Conservation (phyloP, 92 coral and sea anemone species). For the Palythoa heliodiscus region DNA sequence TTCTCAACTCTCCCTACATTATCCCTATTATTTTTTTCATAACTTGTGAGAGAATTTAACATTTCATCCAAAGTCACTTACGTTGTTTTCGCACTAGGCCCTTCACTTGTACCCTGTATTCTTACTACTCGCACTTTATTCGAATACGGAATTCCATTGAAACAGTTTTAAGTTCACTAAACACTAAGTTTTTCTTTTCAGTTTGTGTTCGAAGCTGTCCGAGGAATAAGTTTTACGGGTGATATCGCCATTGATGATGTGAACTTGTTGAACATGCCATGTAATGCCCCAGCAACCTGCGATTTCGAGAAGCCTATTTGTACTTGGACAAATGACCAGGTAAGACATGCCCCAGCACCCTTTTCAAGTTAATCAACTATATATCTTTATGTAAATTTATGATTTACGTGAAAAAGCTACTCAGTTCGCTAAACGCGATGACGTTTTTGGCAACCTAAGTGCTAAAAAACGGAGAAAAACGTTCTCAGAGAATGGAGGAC, state of each 20-base stretch:
- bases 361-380: neutral
- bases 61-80: too few species aligned
- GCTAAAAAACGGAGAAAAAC: too few species aligned
- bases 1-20: too few species aligned
- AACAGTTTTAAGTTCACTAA: neutral
- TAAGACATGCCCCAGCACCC: neutral
- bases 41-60: too few species aligned
- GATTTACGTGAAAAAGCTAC: neutral
- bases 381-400: neutral
- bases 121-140: too few species aligned
- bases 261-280: constrained; percentile 63
- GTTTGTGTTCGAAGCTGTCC: constrained; percentile 87
- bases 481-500: too few species aligned
- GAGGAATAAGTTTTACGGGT: constrained; percentile 76
- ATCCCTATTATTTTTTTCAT: too few species aligned
- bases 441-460: too few species aligned
- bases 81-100: too few species aligned
- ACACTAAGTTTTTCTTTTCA: constrained; percentile 5
- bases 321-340: constrained; percentile 81
- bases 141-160: too few species aligned
- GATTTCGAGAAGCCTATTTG: constrained; percentile 89
- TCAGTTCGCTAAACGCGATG: too few species aligned
- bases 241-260: constrained; percentile 88
- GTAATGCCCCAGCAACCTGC: constrained; percentile 78
- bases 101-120: too few species aligned